Percentiles rank a stretch among this genome's conserved stretches.
Evolutionary conservation across 2,888 invertebrate genomes (phyloP).

Genomic region (Mimas tiliae): DNA sequence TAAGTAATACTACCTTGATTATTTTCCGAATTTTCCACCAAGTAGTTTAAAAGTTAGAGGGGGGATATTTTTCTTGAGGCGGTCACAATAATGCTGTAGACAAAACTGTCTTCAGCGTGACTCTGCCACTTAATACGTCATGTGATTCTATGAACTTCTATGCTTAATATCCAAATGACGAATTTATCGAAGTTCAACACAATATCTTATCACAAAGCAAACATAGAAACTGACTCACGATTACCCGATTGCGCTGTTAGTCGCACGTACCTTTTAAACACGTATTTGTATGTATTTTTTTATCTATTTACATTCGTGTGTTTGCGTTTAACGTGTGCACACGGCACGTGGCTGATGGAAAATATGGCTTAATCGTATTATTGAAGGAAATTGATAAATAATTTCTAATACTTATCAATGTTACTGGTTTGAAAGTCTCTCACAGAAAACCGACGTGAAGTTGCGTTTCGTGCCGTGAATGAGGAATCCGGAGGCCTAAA

Average conservation of each 20-base stretch:
- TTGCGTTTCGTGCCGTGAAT: too few relatives aligned
- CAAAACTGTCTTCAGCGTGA: too few relatives aligned
- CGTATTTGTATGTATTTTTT: conserved; percentile 17
- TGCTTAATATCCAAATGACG: neutral
- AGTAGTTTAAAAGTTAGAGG: too few relatives aligned
- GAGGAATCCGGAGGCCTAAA: too few relatives aligned
- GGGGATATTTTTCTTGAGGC: too few relatives aligned
- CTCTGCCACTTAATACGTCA: too few relatives aligned
- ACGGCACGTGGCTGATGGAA: conserved; percentile 16
- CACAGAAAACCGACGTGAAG: too few relatives aligned
- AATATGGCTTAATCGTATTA: neutral
- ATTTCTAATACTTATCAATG: neutral
- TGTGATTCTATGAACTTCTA: neutral
- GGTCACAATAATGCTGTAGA: too few relatives aligned
- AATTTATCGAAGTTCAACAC: conserved; percentile 2
- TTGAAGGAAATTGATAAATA: neutral
- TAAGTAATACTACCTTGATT: too few relatives aligned
- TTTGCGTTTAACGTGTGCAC: conserved; percentile 1
- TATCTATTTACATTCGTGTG: conserved; percentile 12
- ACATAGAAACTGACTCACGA: neutral
- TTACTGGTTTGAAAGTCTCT: neutral
- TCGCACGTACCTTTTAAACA: conserved; percentile 18
- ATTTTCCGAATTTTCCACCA: too few relatives aligned
- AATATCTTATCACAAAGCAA: conserved; percentile 12
- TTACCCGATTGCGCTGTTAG: conserved; percentile 14